These are phyloP conservation scores for Xiphophorus birchmanni DNA, from an alignment of 2,797 vertebrate species.

Conservation along the genomic window DNA sequence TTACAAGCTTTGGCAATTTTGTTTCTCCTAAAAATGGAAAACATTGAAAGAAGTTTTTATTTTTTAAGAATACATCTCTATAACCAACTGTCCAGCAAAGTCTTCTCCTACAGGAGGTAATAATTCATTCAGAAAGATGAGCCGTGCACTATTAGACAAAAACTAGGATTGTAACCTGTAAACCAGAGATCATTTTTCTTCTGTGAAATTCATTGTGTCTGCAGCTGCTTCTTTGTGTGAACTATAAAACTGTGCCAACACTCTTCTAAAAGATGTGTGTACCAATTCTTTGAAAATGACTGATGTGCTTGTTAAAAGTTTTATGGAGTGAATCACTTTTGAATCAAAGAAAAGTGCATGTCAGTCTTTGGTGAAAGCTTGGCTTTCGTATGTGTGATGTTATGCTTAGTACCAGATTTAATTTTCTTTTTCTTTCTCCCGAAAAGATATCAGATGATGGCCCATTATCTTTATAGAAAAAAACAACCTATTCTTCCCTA, in stretches of 20 bases:
- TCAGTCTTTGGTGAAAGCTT: not conserved
- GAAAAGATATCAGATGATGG: not conserved
- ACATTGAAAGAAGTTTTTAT: not conserved
- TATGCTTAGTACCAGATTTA: not conserved
- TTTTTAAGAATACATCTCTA: not conserved
- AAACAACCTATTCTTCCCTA: not conserved
- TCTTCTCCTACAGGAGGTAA: not conserved
- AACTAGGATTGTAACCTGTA: not conserved
- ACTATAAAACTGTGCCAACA: not conserved
- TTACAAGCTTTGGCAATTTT: not conserved
- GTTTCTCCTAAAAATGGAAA: not conserved
- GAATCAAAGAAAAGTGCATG: not conserved
- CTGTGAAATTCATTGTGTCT: not conserved
- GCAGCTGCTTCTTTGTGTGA: not conserved
- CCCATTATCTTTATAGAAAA: not conserved
- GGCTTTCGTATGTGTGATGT: accelerated
- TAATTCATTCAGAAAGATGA: not conserved
- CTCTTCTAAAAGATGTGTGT: not conserved
- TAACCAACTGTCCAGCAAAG: not conserved
- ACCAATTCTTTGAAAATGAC: not conserved
- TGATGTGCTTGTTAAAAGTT: not conserved
- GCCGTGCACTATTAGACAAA: not conserved
- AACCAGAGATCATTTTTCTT: not conserved
- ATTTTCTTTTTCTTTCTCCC: accelerated
- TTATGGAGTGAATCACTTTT: not conserved